phyloP scores from a whole-genome alignment of 1,140 invertebrate genomes.

The Leptoteleia sp. region DNA sequence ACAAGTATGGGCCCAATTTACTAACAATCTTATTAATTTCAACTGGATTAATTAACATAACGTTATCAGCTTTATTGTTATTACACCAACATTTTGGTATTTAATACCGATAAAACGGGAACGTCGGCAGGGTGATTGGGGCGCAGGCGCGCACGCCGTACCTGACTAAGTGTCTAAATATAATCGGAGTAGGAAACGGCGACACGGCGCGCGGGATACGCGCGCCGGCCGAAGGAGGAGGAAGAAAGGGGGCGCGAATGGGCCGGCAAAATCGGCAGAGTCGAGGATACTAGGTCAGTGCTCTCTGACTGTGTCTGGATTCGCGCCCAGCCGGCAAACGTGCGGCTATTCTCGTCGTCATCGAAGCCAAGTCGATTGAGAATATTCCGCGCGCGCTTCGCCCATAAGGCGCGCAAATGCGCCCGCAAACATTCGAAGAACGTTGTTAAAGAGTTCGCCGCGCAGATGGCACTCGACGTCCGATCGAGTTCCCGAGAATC shows the following conservation, averaged over 20 bases:
- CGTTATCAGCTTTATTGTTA: too few relatives aligned
- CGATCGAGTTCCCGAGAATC: too few relatives aligned
- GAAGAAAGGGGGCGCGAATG: slow-evolving; percentile 41
- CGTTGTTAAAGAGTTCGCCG: background rate
- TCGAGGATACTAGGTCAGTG: slow-evolving; percentile 78
- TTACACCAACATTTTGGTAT: background rate
- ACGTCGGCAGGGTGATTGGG: background rate
- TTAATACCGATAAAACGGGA: slow-evolving; percentile 2
- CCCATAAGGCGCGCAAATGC: background rate
- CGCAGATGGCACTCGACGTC: too few relatives aligned
- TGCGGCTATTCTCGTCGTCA: slow-evolving; percentile 72
- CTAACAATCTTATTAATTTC: too few relatives aligned
- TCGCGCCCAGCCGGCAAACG: slow-evolving; percentile 65
- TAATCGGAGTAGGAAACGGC: slow-evolving; percentile 50
- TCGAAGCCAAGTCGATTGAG: slow-evolving; percentile 61
- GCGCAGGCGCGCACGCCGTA: slow-evolving; percentile 21
- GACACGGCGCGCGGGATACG: slow-evolving; percentile 10
- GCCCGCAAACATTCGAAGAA: background rate
- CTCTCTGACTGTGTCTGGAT: slow-evolving; percentile 72
- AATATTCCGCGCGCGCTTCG: slow-evolving; percentile 13
- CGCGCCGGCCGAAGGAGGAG: background rate
- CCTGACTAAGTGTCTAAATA: slow-evolving; percentile 66
- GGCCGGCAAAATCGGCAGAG: slow-evolving; percentile 65
- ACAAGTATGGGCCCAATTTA: too few relatives aligned
- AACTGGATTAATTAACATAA: too few relatives aligned